Percentiles rank a stretch among this genome's conserved stretches.
These are phyloP conservation scores for Brassicogethes aeneus DNA, from an alignment of 2,888 invertebrate genomes.

Conservation along the genomic window DNA sequence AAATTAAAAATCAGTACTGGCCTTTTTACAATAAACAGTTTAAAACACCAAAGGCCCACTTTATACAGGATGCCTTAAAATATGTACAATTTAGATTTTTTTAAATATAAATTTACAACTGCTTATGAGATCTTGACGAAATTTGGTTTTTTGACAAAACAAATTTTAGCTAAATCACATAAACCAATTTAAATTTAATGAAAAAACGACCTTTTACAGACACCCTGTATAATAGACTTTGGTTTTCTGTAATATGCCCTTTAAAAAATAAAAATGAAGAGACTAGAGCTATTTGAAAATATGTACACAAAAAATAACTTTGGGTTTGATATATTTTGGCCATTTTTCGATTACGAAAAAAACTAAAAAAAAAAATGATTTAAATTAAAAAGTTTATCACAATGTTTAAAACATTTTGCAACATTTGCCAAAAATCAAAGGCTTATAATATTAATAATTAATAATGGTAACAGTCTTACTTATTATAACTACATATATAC, in stretches of 20 bases:
- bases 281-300: too few relatives aligned
- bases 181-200: too few relatives aligned
- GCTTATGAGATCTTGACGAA: too few relatives aligned
- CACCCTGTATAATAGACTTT: too few relatives aligned
- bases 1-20: slow-evolving; percentile 20
- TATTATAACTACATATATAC: slow-evolving; percentile 37
- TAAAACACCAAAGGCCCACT: too few relatives aligned
- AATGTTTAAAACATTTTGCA: slow-evolving; percentile 39
- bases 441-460: slow-evolving; percentile 26
- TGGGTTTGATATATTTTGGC: slow-evolving; percentile 29
- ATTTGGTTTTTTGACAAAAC: too few relatives aligned
- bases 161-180: too few relatives aligned
- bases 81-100: slow-evolving; percentile 7
- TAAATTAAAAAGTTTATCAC: slow-evolving; percentile 41
- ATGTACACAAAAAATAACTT: slow-evolving; percentile 13
- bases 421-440: slow-evolving; percentile 32
- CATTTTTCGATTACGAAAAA: slow-evolving; percentile 29
- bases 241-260: too few relatives aligned
- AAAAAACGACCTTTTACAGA: too few relatives aligned
- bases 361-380: slow-evolving; percentile 28
- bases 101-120: slow-evolving; percentile 13
- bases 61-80: not conserved
- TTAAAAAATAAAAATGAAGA: slow-evolving; percentile 8
- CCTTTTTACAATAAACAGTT: slow-evolving; percentile 13
- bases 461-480: slow-evolving; percentile 44